Conservation (phyloP, 2,888 invertebrate genomes). For the Branchellion lobata region DNA sequence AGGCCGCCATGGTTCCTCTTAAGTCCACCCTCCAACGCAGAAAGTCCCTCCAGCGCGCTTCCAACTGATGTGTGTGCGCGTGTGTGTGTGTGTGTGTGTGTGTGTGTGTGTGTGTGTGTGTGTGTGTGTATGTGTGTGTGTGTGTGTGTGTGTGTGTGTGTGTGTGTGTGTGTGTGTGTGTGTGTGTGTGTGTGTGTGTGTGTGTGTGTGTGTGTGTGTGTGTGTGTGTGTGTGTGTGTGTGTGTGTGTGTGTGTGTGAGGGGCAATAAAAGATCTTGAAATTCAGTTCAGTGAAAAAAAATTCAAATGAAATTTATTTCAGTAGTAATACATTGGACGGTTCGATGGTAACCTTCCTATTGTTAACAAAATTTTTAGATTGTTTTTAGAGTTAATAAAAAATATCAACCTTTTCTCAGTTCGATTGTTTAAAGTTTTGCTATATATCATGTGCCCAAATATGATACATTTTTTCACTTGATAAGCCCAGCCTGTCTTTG, state of each 20-base stretch:
- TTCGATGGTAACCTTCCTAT: no score
- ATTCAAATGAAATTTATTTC: no score
- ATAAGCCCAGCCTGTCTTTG: no score
- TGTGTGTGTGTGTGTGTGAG: not conserved
- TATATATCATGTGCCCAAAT: no score
- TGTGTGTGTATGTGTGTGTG: slow-evolving; percentile 19
- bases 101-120: slow-evolving; percentile 23
- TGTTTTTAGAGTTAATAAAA: no score
- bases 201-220: slow-evolving; percentile 17
- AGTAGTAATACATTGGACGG: no score
- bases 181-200: slow-evolving; percentile 23
- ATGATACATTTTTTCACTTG: no score
- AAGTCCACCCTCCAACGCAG: slow-evolving; percentile 57
- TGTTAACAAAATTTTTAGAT: no score
- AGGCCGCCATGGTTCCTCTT: slow-evolving; percentile 54
- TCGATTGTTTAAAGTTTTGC: no score
- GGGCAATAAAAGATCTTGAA: no score
- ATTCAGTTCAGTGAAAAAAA: no score
- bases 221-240: slow-evolving; percentile 12
- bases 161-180: not conserved
- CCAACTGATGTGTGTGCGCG: slow-evolving; percentile 51
- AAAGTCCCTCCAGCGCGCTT: slow-evolving; percentile 27
- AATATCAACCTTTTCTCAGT: no score
- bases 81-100: slow-evolving; percentile 23
- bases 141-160: slow-evolving; percentile 10